Evolutionary conservation across 1,140 invertebrate genomes (phyloP).

Genomic region (Phymorhynchus buccinoides): DNA sequence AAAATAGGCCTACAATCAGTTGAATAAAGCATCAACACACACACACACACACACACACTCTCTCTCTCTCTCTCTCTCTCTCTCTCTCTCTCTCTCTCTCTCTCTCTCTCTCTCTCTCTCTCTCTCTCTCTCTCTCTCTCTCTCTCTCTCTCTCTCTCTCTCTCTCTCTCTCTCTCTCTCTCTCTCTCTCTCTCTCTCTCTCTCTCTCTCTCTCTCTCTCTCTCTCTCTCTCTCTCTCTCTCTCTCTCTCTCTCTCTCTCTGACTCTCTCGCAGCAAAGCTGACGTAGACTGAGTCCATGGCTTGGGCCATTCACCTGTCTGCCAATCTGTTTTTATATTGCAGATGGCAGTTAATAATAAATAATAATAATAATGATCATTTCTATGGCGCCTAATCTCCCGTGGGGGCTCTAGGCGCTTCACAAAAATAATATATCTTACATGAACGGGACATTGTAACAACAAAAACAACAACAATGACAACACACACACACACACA

Average conservation of each 20-base stretch:
- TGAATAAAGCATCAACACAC: no score
- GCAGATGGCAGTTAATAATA: neutral
- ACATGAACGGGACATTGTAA: no score
- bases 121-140: neutral
- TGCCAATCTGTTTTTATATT: neutral
- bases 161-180: neutral
- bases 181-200: neutral
- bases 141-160: neutral
- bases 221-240: slow-evolving; percentile 4
- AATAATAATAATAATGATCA: neutral
- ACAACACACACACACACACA: no score
- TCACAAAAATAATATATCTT: no score
- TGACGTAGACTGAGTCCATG: no score
- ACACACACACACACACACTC: no score
- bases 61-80: no score
- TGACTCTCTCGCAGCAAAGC: neutral
- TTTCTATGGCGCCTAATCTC: no score
- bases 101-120: neutral
- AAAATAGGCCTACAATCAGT: no score
- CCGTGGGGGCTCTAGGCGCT: no score
- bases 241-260: slow-evolving; percentile 9
- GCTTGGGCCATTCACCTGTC: neutral
- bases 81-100: no score
- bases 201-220: slow-evolving; percentile 16
- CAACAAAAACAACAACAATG: no score